These are phyloP conservation scores for Agrypnus murinus DNA, from an alignment of 2,888 invertebrate genomes.

Conservation along the genomic window DNA sequence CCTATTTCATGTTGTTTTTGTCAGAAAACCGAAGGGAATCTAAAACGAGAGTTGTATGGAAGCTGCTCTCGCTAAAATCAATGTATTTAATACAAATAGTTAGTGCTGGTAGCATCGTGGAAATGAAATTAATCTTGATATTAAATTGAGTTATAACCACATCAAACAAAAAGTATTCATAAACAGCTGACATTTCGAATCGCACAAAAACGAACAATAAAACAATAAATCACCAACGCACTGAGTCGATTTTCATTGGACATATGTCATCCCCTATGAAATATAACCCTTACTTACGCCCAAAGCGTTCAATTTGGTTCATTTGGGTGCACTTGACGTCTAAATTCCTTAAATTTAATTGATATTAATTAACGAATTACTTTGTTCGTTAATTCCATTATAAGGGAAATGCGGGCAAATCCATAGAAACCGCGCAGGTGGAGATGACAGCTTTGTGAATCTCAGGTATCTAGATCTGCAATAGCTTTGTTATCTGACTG, in stretches of 20 bases:
- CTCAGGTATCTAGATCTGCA: slow-evolving; percentile 65
- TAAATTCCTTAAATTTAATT: slow-evolving; percentile 53
- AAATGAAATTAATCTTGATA: slow-evolving; percentile 49
- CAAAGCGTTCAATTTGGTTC: slow-evolving; percentile 55
- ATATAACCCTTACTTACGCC: slow-evolving; percentile 57
- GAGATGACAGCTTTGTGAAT: slow-evolving; percentile 62
- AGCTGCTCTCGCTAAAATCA: slow-evolving; percentile 7
- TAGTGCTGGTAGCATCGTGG: slow-evolving; percentile 30
- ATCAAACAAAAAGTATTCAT: slow-evolving; percentile 61
- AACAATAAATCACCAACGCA: slow-evolving; percentile 63
- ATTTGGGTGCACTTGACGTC: slow-evolving; percentile 58
- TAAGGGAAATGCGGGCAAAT: slow-evolving; percentile 62
- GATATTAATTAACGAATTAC: slow-evolving; percentile 60
- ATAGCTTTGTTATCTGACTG: slow-evolving; percentile 64
- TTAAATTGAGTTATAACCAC: slow-evolving; percentile 54
- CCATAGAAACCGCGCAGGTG: slow-evolving; percentile 59
- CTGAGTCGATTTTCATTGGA: slow-evolving; percentile 63
- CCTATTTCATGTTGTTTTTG: slow-evolving; percentile 14
- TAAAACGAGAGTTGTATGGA: no score
- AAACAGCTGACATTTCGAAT: slow-evolving; percentile 58
- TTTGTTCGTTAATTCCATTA: slow-evolving; percentile 61
- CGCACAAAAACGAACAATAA: slow-evolving; percentile 62
- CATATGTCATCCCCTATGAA: slow-evolving; percentile 61
- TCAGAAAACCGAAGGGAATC: neutral
- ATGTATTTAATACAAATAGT: slow-evolving; percentile 32